phyloP scores from a whole-genome alignment of 2,797 vertebrate species.

The Hapalemur alaotrensis region DNA sequence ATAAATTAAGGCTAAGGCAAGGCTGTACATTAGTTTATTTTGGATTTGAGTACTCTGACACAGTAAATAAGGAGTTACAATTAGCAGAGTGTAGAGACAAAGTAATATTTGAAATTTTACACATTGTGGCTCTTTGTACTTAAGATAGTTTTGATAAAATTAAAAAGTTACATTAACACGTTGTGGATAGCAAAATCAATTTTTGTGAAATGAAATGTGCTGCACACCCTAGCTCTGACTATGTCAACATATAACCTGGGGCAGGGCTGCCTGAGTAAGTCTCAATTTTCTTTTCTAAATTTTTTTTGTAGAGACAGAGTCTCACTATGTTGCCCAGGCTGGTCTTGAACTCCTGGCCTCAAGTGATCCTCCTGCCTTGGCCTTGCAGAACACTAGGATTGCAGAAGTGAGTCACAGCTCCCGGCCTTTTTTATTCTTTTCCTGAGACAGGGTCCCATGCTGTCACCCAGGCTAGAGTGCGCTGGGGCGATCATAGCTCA shows the following conservation, averaged over 20 bases:
- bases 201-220: background rate
- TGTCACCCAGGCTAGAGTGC: background rate
- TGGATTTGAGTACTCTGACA: conserved; percentile 8
- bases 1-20: conserved; percentile 32
- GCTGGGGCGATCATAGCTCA: background rate
- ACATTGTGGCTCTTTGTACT: background rate
- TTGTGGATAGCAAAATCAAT: background rate
- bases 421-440: too few species aligned
- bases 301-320: background rate
- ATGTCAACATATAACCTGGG: background rate
- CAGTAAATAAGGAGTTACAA: background rate
- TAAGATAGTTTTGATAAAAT: background rate
- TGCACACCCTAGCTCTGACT: background rate
- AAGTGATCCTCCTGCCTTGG: too few species aligned
- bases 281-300: background rate
- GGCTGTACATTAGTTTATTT: background rate
- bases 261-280: background rate
- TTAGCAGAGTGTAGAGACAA: background rate
- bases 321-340: background rate
- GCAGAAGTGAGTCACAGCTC: too few species aligned
- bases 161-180: background rate
- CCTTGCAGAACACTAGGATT: too few species aligned
- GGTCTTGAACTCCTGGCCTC: background rate
- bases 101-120: background rate
- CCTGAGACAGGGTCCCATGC: background rate